Evolutionary conservation across 1,140 invertebrate genomes (phyloP).

Genomic region (Aphis gossypii): DNA sequence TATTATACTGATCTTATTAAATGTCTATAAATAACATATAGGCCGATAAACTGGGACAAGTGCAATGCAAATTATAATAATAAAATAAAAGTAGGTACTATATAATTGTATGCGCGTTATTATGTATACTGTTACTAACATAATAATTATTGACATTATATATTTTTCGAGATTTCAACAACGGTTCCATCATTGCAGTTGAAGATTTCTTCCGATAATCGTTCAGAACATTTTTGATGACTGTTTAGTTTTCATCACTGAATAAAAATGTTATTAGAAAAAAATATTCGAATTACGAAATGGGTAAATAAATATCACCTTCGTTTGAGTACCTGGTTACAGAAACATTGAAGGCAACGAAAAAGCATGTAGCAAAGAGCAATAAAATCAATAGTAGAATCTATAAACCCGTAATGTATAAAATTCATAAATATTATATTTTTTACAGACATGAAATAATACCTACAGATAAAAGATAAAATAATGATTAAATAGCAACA

Average conservation of each 20-base stretch:
- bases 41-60: constrained; percentile 5
- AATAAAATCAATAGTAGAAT: not conserved
- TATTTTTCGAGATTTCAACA: not conserved
- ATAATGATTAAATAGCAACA: not conserved
- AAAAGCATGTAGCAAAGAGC: not conserved
- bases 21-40: constrained; percentile 6
- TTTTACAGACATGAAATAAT: not conserved
- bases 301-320: not conserved
- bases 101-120: not conserved
- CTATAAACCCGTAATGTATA: not conserved
- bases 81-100: not conserved
- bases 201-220: not conserved
- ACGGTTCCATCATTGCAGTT: not conserved
- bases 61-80: constrained; percentile 2
- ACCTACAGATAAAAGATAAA: not conserved
- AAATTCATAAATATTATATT: not conserved
- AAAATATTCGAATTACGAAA: not conserved
- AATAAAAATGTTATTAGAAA: not conserved
- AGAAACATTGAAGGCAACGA: not conserved
- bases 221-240: not conserved
- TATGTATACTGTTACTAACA: not conserved
- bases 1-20: constrained; percentile 3
- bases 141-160: not conserved
- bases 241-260: not conserved
- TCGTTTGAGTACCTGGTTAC: not conserved